Base-by-base conservation (phyloP, 2,113 vertebrate genomes). In the Misgurnus mizolepis region DNA sequence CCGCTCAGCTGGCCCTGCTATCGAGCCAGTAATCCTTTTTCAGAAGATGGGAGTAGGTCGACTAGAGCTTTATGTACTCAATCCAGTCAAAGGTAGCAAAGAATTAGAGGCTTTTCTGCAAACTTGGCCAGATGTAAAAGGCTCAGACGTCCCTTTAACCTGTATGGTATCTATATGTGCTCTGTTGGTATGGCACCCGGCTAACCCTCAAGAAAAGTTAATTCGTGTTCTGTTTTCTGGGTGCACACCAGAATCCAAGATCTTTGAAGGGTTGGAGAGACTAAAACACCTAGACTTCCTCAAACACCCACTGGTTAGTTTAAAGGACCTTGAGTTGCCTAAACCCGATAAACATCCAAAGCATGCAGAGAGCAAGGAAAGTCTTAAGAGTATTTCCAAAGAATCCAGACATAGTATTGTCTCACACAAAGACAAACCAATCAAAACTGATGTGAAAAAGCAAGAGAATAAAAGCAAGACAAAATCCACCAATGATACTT, bases 41-140 rank as follows among this genome's bases (percentile, higher is more conserved):
- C 95, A 98, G 74, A 99, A 99, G 90, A 95, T 99, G 96, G 98
- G 98, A 0, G 96, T 99, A 0, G 98, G 98, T 1, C 89, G 96
- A 0, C 67, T 99, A 81, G 97, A 99, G 85, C 88, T 99, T 91
- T 97, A 96, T 0, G 87, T 95, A 3, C 89, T 99, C 15, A 97
- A 98, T 84, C 97, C 97, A 0, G 91, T 94, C 3, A 89, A 87
- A 0, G 92, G 93, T 27, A 93, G 86, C 66, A 90, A 91, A 55
- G 93, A 94, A 70, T 84, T 95, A 0, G 94, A 96, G 3, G 87
- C 86, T 22, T 88, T 96, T 0, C 90, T 91, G 90, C 93, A 94
- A 83, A 88, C 86, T 0, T 96, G 94, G 96, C 76, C 92, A 0
- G 87, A 86, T 45, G 34, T 56, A 0, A 90, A 86, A 76, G 82